These are phyloP conservation scores for Micropoecilia bifurca DNA, from an alignment of 2,797 vertebrate species.

Conservation along the genomic window DNA sequence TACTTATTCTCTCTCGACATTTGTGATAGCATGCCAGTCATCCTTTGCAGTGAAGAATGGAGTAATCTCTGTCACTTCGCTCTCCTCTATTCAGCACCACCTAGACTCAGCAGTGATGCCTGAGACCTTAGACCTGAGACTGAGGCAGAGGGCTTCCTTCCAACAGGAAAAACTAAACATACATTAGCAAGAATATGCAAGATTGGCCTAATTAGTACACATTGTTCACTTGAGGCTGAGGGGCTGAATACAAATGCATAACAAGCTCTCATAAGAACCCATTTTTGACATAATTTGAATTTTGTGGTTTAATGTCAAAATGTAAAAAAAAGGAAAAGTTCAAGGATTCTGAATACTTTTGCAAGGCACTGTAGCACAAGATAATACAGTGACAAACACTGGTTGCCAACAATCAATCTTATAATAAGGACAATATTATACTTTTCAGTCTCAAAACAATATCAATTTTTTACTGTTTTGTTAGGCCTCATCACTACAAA, in stretches of 20 bases:
- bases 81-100: conserved; percentile 67
- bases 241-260: neutral
- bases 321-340: neutral
- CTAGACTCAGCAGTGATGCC: conserved; percentile 60
- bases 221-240: neutral
- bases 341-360: neutral
- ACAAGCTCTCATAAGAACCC: neutral
- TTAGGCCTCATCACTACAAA: neutral
- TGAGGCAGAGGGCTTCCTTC: neutral
- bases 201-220: neutral
- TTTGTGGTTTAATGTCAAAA: neutral
- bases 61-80: conserved; percentile 65
- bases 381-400: neutral
- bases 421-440: neutral
- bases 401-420: neutral
- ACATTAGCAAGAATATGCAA: neutral
- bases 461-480: neutral
- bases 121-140: too few relatives aligned
- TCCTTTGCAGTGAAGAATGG: conserved; percentile 45
- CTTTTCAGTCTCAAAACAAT: too few relatives aligned
- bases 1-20: conserved; percentile 33
- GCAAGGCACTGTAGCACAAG: neutral
- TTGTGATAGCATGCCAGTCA: conserved; percentile 40
- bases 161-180: neutral
- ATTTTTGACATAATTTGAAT: neutral